phyloP scores from a whole-genome alignment of 2,888 invertebrate genomes.

The Amphipoea lucens region DNA sequence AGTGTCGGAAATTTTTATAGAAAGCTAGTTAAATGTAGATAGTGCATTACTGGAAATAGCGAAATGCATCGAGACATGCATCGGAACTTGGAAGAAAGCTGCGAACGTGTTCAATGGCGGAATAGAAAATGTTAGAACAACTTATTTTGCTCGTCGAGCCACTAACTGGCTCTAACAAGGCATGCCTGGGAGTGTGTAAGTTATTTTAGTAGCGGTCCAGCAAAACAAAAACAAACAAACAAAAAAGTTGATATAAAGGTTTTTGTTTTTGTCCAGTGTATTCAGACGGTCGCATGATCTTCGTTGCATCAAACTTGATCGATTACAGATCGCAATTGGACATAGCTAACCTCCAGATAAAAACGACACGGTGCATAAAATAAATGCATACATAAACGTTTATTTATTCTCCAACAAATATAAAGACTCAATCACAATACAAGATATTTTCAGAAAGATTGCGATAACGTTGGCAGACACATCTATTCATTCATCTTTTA shows the following conservation, averaged over 20 bases:
- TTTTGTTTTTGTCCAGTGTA: neutral
- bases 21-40: slow-evolving; percentile 46
- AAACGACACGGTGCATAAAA: neutral
- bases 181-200: neutral
- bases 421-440: slow-evolving; percentile 22
- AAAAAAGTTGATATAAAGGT: neutral
- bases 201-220: slow-evolving; percentile 8
- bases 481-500: slow-evolving; percentile 28
- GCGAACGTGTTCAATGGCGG: slow-evolving; percentile 22
- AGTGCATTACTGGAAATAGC: slow-evolving; percentile 39
- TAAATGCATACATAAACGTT: slow-evolving; percentile 4
- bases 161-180: slow-evolving; percentile 1
- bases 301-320: neutral
- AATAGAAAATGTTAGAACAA: slow-evolving; percentile 45
- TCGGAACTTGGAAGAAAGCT: slow-evolving; percentile 49
- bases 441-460: slow-evolving; percentile 32
- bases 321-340: neutral
- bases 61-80: slow-evolving; percentile 34
- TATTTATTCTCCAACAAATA: slow-evolving; percentile 10
- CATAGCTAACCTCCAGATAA: slow-evolving; percentile 1
- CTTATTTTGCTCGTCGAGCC: slow-evolving; percentile 8
- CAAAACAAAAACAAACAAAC: neutral
- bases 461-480: slow-evolving; percentile 19
- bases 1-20: slow-evolving; percentile 38
- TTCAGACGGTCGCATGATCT: neutral